Percentiles rank a stretch among this genome's conserved stretches.
These are phyloP conservation scores for Drosophila subsilvestris DNA, from an alignment of 2,888 invertebrate species.

Conservation along the genomic window DNA sequence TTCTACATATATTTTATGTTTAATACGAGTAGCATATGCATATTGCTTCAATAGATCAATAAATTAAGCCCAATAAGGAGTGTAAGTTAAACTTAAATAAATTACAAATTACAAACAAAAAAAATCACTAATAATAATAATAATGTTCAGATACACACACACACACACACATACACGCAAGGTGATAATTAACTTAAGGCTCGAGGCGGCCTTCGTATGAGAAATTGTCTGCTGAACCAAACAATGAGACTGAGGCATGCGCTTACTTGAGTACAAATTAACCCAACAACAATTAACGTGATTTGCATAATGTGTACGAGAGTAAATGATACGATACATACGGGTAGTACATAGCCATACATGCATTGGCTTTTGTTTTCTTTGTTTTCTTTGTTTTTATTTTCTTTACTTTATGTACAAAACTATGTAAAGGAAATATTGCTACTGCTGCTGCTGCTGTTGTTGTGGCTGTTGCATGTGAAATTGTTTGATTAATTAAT, in stretches of 20 bases:
- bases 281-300: conserved; percentile 65
- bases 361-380: conserved; percentile 41
- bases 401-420: conserved; percentile 31
- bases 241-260: conserved; percentile 29
- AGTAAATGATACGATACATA: conserved; percentile 35
- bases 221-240: conserved; percentile 32
- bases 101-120: conserved; percentile 32
- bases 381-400: conserved; percentile 30
- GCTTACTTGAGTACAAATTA: conserved; percentile 49
- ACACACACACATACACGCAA: conserved; percentile 39
- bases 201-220: conserved; percentile 29
- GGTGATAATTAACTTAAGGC: conserved; percentile 5
- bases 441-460: conserved; percentile 9
- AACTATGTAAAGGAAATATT: conserved; percentile 28
- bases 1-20: conserved; percentile 29
- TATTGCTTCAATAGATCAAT: conserved; percentile 42
- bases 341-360: conserved; percentile 9
- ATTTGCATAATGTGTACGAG: conserved; percentile 56
- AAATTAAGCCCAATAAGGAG: conserved; percentile 38
- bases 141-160: conserved; percentile 46
- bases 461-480: conserved; percentile 35
- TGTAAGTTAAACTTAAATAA: conserved; percentile 31
- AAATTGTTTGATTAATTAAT: conserved; percentile 44
- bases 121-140: conserved; percentile 24
- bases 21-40: conserved; percentile 27